A percentile compares a stretch with the other conserved stretches of the same genome.
These are phyloP conservation scores for Cirrhinus molitorella DNA, from an alignment of 2,797 vertebrate genomes.

Conservation along the genomic window DNA sequence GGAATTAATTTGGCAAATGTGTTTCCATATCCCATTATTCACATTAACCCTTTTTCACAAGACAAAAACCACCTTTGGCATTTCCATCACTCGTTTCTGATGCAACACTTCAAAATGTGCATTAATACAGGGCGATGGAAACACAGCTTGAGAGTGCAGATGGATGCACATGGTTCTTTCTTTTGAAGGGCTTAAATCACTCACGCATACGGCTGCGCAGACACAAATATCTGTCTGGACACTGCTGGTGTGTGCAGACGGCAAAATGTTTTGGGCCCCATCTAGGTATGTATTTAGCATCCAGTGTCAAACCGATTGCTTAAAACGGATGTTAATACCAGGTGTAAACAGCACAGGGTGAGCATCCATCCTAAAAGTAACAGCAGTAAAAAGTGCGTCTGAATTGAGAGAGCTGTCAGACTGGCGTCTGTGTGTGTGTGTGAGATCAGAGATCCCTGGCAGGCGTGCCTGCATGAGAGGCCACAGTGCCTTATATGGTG, in stretches of 20 bases:
- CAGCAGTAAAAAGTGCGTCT: conserved; percentile 39
- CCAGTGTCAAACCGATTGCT: not conserved
- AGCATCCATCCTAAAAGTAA: conserved; percentile 27
- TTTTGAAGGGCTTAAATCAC: not conserved
- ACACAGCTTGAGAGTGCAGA: no score
- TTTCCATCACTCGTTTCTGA: no score
- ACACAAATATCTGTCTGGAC: conserved; percentile 1
- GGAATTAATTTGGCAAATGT: no score
- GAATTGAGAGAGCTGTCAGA: conserved; percentile 19
- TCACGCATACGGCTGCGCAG: not conserved
- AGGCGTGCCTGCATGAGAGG: conserved; percentile 41
- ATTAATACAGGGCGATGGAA: no score
- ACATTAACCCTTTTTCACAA: no score
- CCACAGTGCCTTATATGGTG: conserved; percentile 69
- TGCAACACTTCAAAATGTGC: no score
- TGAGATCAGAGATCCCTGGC: conserved; percentile 52
- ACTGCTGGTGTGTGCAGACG: not conserved
- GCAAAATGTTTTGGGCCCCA: not conserved
- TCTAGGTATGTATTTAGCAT: conserved; percentile 1
- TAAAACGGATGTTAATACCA: conserved; percentile 11
- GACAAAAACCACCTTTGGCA: no score
- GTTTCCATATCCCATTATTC: no score
- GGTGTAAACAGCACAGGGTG: conserved; percentile 16
- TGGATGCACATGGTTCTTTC: no score
- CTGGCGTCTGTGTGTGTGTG: conserved; percentile 24